Conservation (phyloP, 2,113 vertebrate genomes). For the Oplegnathus fasciatus region DNA sequence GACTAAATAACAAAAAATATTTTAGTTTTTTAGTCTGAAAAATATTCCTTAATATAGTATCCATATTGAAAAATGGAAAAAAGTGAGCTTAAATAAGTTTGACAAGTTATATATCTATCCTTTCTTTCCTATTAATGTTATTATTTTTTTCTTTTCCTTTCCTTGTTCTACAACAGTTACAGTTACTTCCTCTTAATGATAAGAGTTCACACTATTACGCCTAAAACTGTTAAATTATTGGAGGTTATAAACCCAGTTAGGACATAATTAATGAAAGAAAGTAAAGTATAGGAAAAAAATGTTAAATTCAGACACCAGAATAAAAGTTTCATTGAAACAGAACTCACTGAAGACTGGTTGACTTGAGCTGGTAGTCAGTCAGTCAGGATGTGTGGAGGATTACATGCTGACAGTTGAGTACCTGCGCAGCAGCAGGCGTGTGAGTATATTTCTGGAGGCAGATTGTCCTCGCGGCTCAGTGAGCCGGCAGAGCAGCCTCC, state of each 20-base stretch:
- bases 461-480: slow-evolving; percentile 53
- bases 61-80: neutral
- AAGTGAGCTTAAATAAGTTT: neutral
- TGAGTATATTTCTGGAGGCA: slow-evolving; percentile 61
- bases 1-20: too few species aligned
- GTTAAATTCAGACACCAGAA: neutral
- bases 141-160: neutral
- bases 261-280: neutral
- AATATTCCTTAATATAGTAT: too few species aligned
- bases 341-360: neutral
- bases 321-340: neutral
- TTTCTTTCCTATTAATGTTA: neutral
- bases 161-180: neutral
- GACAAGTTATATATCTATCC: neutral
- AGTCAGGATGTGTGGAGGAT: slow-evolving; percentile 31
- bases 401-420: slow-evolving; percentile 18
- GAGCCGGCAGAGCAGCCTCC: slow-evolving; percentile 24
- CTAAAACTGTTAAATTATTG: neutral
- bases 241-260: neutral
- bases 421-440: neutral
- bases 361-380: neutral
- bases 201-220: too few species aligned
- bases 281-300: neutral
- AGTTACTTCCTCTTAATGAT: neutral
- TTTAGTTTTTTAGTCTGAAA: too few species aligned